Percentiles rank a stretch among this genome's conserved stretches.
Evolutionary conservation across 2,797 vertebrate genomes (phyloP).

Genomic region (Molossus molossus): DNA sequence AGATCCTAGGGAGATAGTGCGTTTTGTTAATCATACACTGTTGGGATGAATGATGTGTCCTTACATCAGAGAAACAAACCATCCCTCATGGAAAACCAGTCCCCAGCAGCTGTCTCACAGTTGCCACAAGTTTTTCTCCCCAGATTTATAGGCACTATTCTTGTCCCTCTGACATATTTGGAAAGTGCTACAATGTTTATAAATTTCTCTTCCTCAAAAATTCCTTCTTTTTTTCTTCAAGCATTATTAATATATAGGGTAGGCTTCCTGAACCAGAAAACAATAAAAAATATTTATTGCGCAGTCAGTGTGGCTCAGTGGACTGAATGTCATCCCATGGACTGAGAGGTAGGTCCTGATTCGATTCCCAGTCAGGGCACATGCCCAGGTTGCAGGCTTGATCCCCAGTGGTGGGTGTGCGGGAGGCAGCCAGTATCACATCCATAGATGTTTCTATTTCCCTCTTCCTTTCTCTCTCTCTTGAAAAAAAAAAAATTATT

Average conservation of each 20-base stretch:
- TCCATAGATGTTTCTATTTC: no score
- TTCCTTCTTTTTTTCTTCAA: conserved; percentile 38
- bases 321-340: no score
- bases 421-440: no score
- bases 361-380: no score
- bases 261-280: conserved; percentile 44
- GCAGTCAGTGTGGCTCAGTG: no score
- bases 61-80: conserved; percentile 58
- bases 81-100: neutral
- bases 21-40: conserved; percentile 51
- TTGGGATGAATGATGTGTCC: conserved; percentile 42
- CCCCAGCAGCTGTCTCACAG: conserved; percentile 64
- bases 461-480: no score
- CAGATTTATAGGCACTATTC: neutral
- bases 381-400: no score
- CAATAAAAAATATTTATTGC: neutral
- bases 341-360: no score
- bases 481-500: neutral
- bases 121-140: neutral
- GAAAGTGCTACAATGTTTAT: conserved; percentile 25
- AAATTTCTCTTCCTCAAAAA: conserved; percentile 66
- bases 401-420: no score
- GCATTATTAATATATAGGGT: neutral
- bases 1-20: neutral
- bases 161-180: neutral